A percentile compares a stretch with the other conserved stretches of the same genome.
Evolutionary conservation across 2,113 vertebrate genomes (phyloP).

Genomic region (Tachysurus fulvidraco): DNA sequence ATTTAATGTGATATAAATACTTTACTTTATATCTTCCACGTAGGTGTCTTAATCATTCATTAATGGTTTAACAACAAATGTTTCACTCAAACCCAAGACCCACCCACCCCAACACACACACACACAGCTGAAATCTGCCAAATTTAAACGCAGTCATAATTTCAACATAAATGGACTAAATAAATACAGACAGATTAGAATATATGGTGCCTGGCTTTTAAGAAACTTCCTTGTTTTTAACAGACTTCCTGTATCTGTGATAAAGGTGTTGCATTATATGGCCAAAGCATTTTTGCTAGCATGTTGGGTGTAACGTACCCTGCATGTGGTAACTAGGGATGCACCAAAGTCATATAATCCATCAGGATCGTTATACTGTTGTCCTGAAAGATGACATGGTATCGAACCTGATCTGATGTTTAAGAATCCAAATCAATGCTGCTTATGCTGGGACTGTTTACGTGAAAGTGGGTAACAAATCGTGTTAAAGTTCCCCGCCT

Average conservation of each 20-base stretch:
- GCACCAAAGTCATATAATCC: background rate
- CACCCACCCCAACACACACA: background rate
- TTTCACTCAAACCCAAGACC: constrained; percentile 1
- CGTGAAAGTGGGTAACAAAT: background rate
- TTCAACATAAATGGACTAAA: background rate
- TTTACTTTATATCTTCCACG: background rate
- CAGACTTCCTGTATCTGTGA: background rate
- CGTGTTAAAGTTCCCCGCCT: background rate
- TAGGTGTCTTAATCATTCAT: background rate
- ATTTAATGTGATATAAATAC: constrained; percentile 10
- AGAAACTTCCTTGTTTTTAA: background rate
- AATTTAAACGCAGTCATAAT: constrained; percentile 5
- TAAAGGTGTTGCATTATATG: constrained; percentile 3
- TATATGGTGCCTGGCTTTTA: background rate
- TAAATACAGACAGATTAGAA: background rate
- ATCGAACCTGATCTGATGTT: background rate
- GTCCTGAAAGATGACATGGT: background rate
- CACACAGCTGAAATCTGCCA: background rate
- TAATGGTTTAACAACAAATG: background rate
- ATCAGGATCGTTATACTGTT: background rate
- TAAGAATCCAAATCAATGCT: background rate
- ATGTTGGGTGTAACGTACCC: background rate
- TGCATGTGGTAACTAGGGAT: background rate
- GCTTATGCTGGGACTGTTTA: background rate
- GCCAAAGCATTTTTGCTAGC: background rate